Conservation (phyloP, 2,888 invertebrate genomes). For the Drosophila colorata region DNA sequence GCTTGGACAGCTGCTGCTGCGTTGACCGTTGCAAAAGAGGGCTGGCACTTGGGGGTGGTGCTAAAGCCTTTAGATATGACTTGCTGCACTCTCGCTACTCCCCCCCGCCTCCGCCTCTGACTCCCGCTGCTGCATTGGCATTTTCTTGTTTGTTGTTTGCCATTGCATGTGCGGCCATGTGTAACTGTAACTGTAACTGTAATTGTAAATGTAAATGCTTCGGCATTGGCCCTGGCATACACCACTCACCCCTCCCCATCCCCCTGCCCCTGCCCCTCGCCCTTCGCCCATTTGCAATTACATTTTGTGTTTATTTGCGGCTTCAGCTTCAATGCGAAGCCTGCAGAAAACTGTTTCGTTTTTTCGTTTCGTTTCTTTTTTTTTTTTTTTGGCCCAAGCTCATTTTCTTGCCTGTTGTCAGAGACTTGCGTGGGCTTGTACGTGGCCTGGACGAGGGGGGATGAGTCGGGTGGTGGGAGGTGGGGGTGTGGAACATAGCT, state of each 20-base stretch:
- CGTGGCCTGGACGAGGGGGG: neutral
- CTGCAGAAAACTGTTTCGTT: constrained; percentile 38
- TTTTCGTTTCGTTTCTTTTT: constrained; percentile 10
- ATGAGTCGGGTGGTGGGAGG: neutral
- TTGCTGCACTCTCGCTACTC: too few species aligned
- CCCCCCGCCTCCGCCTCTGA: neutral
- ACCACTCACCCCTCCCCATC: neutral
- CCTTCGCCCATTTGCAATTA: constrained; percentile 54
- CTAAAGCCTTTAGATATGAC: too few species aligned
- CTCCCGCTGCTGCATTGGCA: constrained; percentile 12
- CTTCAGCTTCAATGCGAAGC: constrained; percentile 44
- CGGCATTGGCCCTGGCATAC: constrained; percentile 24
- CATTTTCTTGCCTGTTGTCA: constrained; percentile 42
- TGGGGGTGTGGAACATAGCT: neutral
- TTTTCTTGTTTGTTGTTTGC: constrained; percentile 51
- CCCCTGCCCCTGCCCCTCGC: neutral
- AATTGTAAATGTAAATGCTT: constrained; percentile 42
- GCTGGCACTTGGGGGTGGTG: too few species aligned
- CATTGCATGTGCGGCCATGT: constrained; percentile 50
- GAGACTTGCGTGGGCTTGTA: neutral
- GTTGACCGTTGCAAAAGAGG: constrained; percentile 12
- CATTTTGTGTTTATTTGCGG: constrained; percentile 74
- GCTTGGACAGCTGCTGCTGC: constrained; percentile 6
- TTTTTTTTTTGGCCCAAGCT: constrained; percentile 17
- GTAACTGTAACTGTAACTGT: constrained; percentile 35